These are phyloP conservation scores for Grammomys dolichurus DNA, from an alignment of 2,113 vertebrate genomes.

Conservation along the genomic window DNA sequence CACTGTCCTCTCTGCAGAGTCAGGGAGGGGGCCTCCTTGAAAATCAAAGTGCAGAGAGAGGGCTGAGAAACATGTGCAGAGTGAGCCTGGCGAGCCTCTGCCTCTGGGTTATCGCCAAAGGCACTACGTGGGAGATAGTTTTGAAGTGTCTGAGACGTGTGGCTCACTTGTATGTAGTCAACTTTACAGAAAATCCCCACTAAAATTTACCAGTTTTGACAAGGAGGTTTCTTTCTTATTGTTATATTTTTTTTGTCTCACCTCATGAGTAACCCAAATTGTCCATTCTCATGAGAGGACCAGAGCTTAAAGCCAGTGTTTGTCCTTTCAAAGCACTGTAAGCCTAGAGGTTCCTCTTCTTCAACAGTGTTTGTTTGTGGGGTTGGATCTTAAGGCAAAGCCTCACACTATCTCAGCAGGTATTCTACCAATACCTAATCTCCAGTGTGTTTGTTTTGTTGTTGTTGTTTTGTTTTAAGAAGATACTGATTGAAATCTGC, in stretches of 20 bases:
- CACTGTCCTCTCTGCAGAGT: not conserved
- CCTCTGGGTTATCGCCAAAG: not conserved
- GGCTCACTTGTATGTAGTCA: not conserved
- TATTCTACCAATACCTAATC: not conserved
- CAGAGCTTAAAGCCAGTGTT: not conserved
- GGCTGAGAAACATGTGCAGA: not conserved
- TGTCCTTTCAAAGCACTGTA: not conserved
- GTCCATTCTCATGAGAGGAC: not conserved
- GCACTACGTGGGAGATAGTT: not conserved
- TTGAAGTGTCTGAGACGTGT: not conserved
- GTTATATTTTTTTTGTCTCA: not conserved
- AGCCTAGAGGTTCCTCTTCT: conserved; percentile 2
- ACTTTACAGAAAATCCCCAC: conserved; percentile 10
- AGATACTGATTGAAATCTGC: conserved; percentile 31
- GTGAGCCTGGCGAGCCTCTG: not conserved
- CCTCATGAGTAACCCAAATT: not conserved
- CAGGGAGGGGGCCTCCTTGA: not conserved
- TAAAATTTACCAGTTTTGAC: not conserved
- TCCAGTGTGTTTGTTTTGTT: not conserved
- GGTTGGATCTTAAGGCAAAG: not conserved
- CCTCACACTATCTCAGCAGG: too few relatives aligned
- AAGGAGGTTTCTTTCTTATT: conserved; percentile 16
- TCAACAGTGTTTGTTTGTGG: not conserved
- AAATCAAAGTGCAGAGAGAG: conserved; percentile 48
- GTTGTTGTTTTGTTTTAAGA: conserved; percentile 2